Conservation (phyloP, 2,797 vertebrate species). For the Aeoliscus strigatus region DNA sequence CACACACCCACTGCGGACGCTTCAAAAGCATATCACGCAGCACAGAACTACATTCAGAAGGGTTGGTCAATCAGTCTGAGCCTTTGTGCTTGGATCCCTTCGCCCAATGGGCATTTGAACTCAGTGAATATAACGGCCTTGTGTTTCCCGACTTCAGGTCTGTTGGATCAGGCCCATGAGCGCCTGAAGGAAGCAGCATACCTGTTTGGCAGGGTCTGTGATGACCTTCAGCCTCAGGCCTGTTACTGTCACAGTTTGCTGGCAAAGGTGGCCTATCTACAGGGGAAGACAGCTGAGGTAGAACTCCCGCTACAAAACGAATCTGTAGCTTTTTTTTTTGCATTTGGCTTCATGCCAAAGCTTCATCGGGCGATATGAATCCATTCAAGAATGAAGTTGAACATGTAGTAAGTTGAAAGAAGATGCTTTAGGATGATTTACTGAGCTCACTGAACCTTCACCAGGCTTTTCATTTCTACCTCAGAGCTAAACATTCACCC, state of each 20-base stretch:
- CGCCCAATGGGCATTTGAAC: too few species aligned
- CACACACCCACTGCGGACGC: slow-evolving; percentile 67
- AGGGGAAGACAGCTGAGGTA: slow-evolving; percentile 76
- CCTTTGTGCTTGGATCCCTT: slow-evolving; percentile 1
- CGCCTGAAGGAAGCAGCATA: slow-evolving; percentile 76
- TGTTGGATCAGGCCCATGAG: slow-evolving; percentile 74
- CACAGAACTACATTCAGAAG: slow-evolving; percentile 72
- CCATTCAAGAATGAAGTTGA: too few species aligned
- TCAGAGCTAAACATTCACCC: too few species aligned
- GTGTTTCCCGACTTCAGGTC: slow-evolving; percentile 53
- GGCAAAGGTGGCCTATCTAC: slow-evolving; percentile 74
- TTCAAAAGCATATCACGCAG: slow-evolving; percentile 55
- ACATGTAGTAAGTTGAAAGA: too few species aligned
- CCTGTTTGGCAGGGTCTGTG: slow-evolving; percentile 75
- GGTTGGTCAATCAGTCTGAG: slow-evolving; percentile 50
- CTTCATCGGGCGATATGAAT: too few species aligned
- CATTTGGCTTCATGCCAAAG: too few species aligned
- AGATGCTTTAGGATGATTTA: too few species aligned
- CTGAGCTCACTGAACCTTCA: too few species aligned
- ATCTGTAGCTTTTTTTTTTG: too few species aligned
- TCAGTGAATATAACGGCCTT: too few species aligned
- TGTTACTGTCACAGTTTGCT: slow-evolving; percentile 73
- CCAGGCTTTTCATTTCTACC: too few species aligned
- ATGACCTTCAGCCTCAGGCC: slow-evolving; percentile 77
- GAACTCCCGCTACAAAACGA: background rate